Base-by-base conservation (phyloP, 2,113 vertebrate genomes). In the Callionymus lyra region DNA sequence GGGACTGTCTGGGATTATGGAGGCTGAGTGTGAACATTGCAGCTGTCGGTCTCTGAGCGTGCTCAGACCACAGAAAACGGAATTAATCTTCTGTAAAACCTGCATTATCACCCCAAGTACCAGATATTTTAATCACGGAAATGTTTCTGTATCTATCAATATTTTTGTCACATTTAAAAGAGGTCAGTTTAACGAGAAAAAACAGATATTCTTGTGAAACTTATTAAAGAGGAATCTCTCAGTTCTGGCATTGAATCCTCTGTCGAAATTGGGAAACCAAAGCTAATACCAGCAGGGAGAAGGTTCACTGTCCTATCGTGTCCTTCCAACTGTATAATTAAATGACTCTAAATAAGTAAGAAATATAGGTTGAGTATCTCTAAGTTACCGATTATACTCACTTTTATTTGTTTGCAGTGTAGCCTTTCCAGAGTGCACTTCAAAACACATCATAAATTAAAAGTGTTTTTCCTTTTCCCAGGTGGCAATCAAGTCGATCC, bases 401-500 rank as follows among this genome's bases (percentile, higher is more conserved):
- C n/a, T n/a, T n/a, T n/a, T n/a, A n/a, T n/a, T n/a, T n/a, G n/a
- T n/a, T n/a, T n/a, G 38, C 17, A 12, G 13, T 41, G 21, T 2
- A 38, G 21, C 21, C 21, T 27, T 27, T 4, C 4, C 21, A 27
- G 4, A 5, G 21, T 27, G 21, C 4, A 5, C 4, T 27, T 27
- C 8, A 5, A 27, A 27, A 27, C 8, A 8, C 8, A 5, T 8
- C 21, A 27, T 8, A 27, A 38, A 17, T 54, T 13, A 27, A 11
- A 3, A 10, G 4, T 3, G 6, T 31, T 1, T 53, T 31, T 44
- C 27, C 10, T 9, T 19, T 54, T 36, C 19, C 19, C 56, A 88
- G 87, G 84, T 88, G 63, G 87, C 86, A 1, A 85, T 88, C 48
- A 88, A 88, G 63, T 86, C 84, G 0, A 87, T 89, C 42, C 81